phyloP scores from a whole-genome alignment of 1,140 invertebrate species.

The Drosophila rhopaloa region DNA sequence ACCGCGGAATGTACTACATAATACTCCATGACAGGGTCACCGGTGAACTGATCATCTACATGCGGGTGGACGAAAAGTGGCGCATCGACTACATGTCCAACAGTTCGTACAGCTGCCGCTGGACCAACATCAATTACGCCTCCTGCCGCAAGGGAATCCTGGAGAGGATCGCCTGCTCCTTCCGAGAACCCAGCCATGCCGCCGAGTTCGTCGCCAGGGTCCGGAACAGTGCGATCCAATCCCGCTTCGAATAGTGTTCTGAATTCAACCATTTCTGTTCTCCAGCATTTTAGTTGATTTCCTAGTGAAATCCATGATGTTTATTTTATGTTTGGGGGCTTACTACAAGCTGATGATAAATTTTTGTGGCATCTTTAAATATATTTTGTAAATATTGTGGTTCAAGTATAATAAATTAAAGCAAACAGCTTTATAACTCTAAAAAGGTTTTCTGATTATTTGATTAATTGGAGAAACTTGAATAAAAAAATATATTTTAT shows the following conservation, averaged over 20 bases:
- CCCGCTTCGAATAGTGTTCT: neutral
- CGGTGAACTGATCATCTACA: constrained; percentile 28
- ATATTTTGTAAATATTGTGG: constrained; percentile 25
- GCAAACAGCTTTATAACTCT: neutral
- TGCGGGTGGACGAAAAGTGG: constrained; percentile 29
- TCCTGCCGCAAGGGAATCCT: constrained; percentile 20
- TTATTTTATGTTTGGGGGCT: neutral
- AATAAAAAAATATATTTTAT: too few species aligned
- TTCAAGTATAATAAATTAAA: neutral
- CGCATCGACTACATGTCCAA: constrained; percentile 29
- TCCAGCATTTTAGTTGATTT: constrained; percentile 5
- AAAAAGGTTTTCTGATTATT: too few species aligned
- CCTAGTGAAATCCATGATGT: neutral
- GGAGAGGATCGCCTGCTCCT: constrained; percentile 38
- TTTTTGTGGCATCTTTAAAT: constrained; percentile 22
- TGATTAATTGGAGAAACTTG: too few species aligned
- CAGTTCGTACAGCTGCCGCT: constrained; percentile 28
- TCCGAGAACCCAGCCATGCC: constrained; percentile 30
- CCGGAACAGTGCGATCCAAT: constrained; percentile 3
- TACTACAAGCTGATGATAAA: constrained; percentile 6
- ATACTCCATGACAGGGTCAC: constrained; percentile 39
- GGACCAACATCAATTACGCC: constrained; percentile 46
- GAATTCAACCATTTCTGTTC: neutral
- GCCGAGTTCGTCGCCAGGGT: constrained; percentile 35
- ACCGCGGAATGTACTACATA: constrained; percentile 10